Evolutionary conservation across 2,888 invertebrate species (phyloP).

Genomic region (Andricus quercusramuli): DNA sequence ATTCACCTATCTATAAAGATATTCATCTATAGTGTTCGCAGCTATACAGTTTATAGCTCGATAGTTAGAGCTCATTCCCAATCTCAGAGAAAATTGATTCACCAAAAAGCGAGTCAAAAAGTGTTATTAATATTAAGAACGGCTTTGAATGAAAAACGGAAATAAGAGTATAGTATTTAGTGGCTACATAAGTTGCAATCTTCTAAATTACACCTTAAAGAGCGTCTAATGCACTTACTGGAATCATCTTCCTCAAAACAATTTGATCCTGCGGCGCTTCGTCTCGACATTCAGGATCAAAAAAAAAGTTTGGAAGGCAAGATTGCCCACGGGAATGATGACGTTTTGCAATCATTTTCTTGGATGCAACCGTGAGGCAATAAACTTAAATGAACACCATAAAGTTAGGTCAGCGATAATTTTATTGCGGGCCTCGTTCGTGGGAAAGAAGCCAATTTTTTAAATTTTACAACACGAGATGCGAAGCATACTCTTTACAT

Average conservation of each 20-base stretch:
- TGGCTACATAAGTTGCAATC: not conserved
- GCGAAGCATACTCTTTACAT: constrained; percentile 10
- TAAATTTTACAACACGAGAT: constrained; percentile 1
- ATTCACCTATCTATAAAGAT: not conserved
- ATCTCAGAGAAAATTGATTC: not conserved
- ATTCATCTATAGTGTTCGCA: not conserved
- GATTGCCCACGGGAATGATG: constrained; percentile 9
- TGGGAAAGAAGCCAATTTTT: constrained; percentile 38
- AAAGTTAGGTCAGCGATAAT: constrained; percentile 36
- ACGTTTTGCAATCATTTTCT: constrained; percentile 28
- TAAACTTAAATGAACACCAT: constrained; percentile 35
- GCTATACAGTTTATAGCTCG: not conserved
- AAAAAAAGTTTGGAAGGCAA: constrained; percentile 1
- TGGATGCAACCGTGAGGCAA: constrained; percentile 20
- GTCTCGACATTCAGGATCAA: constrained; percentile 17
- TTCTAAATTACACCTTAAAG: not conserved
- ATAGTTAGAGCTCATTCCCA: not conserved
- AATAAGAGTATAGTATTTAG: not conserved
- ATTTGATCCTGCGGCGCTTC: not conserved
- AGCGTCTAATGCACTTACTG: not conserved
- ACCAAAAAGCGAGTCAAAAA: not conserved
- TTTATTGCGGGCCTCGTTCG: constrained; percentile 29
- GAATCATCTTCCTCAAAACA: not conserved
- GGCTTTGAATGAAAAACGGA: not conserved
- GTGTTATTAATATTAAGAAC: no score